Conservation (phyloP, 2,888 invertebrate genomes). For the Caenorhabditis sulstoni region DNA sequence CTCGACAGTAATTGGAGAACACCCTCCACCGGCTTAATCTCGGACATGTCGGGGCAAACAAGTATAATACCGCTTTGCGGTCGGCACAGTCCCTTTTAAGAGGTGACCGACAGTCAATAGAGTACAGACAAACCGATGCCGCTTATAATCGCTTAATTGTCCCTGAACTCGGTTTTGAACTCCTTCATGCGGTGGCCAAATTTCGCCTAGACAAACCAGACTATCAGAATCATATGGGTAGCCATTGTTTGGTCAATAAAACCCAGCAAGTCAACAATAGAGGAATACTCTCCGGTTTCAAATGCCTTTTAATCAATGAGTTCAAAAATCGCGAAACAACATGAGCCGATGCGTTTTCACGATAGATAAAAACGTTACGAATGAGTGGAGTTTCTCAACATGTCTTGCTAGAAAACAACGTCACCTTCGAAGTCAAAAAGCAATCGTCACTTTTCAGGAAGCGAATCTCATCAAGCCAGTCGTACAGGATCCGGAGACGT, state of each 20-base stretch:
- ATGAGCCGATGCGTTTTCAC: too few relatives aligned
- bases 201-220: constrained; percentile 7
- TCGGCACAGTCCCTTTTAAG: constrained; percentile 28
- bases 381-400: too few relatives aligned
- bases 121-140: neutral
- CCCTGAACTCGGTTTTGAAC: neutral
- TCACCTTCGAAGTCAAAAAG: neutral
- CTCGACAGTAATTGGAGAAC: constrained; percentile 43
- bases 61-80: constrained; percentile 14
- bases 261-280: neutral
- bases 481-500: constrained; percentile 3
- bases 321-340: constrained; percentile 5
- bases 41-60: constrained; percentile 30
- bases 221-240: constrained; percentile 11
- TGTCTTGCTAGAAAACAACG: too few relatives aligned
- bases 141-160: constrained; percentile 43
- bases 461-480: neutral
- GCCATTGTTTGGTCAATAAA: constrained; percentile 14
- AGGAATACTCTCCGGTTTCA: constrained; percentile 12
- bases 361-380: too few relatives aligned
- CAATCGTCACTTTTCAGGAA: constrained; percentile 13
- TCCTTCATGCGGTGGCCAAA: neutral
- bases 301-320: neutral
- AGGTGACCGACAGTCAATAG: neutral
- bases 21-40: constrained; percentile 29